Evolutionary conservation across 2,113 vertebrate genomes (phyloP), one percentile per base, ranked within the genome.

Genomic region (Varanus salvator): DNA sequence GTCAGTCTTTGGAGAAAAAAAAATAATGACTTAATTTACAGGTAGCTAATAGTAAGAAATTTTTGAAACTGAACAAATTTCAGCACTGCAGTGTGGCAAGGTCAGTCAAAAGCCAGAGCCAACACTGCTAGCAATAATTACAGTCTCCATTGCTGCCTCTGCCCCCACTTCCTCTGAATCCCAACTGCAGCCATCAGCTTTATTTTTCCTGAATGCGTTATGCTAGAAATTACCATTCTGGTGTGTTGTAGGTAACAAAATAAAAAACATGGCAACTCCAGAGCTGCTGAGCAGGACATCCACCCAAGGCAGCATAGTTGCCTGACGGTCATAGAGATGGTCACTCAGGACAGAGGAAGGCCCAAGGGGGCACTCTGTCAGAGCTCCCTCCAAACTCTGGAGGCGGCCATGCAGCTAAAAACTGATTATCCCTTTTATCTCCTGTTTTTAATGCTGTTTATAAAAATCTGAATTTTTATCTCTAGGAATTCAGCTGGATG

Each of bases 401-500:
- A 69, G 7, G 3, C 8, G 14, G 12, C 27, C 14, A 48, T 84
- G 82, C 11, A 84, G 69, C 44, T 84, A 38, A 86, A 31, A 29
- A 50, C 0, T 78, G 31, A 84, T 8, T 66, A 31, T 64, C 11
- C 3, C 31, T 27, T 31, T 64, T 25, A 12, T 14, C 23, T 27
- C 14, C 27, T 54, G 14, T 76, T 1, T 90, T 54, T 87, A 64
- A 8, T 44, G 77, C 17, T 66, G 38, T 71, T 90, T 57, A 9
- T 91, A 6, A 25, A 14, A 66, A 57, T 87, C 54, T 90, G 12
- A 15, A 34, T 90, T 75, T 92, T 85, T 93, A 75, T 64, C 93
- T 86, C 77, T 93, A 98, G 98, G 98, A 90, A 98, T 99, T 95
- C 98, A 99, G 92, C 93, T 99, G 77, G 98, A 98, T 80, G 99